Base-by-base conservation (phyloP, 2,797 vertebrate species). In the Lagocephalus sceleratus region DNA sequence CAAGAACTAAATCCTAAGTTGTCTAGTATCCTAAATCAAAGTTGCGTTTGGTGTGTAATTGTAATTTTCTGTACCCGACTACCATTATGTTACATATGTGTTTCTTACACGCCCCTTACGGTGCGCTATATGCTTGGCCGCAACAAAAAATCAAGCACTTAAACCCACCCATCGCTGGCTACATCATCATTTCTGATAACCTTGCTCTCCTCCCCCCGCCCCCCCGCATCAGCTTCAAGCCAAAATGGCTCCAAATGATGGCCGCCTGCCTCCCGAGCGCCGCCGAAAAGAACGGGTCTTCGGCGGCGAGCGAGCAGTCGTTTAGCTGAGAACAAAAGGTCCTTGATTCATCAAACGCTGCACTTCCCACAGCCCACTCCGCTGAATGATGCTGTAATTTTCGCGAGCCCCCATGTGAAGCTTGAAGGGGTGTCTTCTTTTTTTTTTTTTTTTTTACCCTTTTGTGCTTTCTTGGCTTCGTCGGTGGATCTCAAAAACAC, bases 321-420 rank as follows among this genome's bases (percentile, higher is more conserved):
- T 82, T 84, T 65, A 4, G 16, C 63, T 58, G 71, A 71, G 78
- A 85, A 87, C 84, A 89, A 86, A 82, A 85, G 77, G 78, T 81
- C 75, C 76, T 82, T 82, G 79, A 84, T 83, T 86, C 84, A 79
- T 84, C 80, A 82, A 81, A 82, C 85, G 80, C 78, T 44, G 41
- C 68, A 54, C 71, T 79, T 81, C 79, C 78, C 63, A 59, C 78
- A 73, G 73, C 82, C 78, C 78, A 81, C 81, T 85, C 84, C 76
- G 82, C 66, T n/a, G 78, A 70, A 82, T 48, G 55, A 73, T 57
- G 68, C 77, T 79, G 79, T 85, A 66, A 87, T 89, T 88, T 87
- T 87, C 85, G 79, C 78, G 61, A 51, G 68, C 73, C 70, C 62
- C 63, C 35, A 2, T 57, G 68, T 38, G 55, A 66, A 35, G 29